A percentile compares a stretch with the other conserved stretches of the same genome.
Evolutionary conservation across 2,113 vertebrate species (phyloP).

Genomic region (Laticauda colubrina): DNA sequence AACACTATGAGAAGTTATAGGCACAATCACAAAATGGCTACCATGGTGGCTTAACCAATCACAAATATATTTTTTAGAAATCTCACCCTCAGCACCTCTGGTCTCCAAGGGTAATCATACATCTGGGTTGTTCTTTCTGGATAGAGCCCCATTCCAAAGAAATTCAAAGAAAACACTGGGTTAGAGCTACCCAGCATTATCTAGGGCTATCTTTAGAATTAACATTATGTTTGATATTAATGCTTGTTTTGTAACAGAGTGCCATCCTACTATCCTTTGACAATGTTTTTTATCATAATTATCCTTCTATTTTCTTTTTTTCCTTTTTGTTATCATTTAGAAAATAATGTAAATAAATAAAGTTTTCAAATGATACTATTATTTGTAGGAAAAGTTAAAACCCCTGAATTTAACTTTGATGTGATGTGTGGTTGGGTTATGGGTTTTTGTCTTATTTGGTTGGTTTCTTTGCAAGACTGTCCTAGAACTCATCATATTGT

Average conservation of each 20-base stretch:
- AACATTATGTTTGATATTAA: background rate
- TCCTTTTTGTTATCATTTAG: background rate
- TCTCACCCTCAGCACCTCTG: background rate
- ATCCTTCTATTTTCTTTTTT: background rate
- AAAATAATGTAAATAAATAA: background rate
- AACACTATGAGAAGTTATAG: background rate
- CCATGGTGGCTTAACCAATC: background rate
- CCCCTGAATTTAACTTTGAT: slow-evolving; percentile 6
- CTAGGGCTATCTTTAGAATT: background rate
- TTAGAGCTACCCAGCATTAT: background rate
- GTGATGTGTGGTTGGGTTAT: background rate
- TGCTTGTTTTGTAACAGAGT: background rate
- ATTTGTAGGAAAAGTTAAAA: slow-evolving; percentile 50
- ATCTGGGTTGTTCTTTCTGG: background rate
- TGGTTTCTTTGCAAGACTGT: background rate
- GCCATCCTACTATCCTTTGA: background rate
- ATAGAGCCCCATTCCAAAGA: background rate
- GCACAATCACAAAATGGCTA: background rate
- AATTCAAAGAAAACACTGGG: background rate
- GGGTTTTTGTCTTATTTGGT: background rate
- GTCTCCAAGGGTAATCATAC: background rate
- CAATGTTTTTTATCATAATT: background rate
- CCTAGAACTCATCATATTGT: background rate
- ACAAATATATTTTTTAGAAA: background rate
- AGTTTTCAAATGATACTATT: slow-evolving; percentile 46